Evolutionary conservation across 1,140 invertebrate genomes (phyloP), one percentile per base, ranked within the genome.

Genomic region (Leptopilina clavipes): DNA sequence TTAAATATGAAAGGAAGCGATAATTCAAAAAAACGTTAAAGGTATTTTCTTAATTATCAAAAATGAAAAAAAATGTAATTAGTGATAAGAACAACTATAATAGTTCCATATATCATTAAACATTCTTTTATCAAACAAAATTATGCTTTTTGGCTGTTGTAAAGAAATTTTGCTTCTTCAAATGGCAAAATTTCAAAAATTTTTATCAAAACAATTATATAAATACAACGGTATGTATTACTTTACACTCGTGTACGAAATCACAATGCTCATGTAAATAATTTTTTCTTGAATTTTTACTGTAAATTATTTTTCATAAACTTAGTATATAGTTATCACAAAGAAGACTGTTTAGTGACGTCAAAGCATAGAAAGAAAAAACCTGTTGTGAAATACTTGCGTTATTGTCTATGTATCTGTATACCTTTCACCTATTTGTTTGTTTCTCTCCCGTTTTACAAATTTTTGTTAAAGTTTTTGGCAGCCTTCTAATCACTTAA

Each of bases 261-360:
- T 65, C 25, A 65, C 59, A 65, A 65, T 65, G 59, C 59, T 65
- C 59, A 65, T 65, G 59, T 65, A 65, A 22, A 65, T 65, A 65
- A 65, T 65, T 65, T 31, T 65, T 31, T 65, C 59, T 65, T 65
- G 11, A 65, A 65, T 65, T 65, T 65, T 65, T 65, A 65, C 59
- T 65, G 59, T 65, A 65, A 65, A 65, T 65, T 65, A 65, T 65
- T 65, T 65, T 65, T 65, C 59, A 65, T 65, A 65, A 65, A 65
- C 59, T 65, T 65, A 65, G 59, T 65, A 12, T 31, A 65, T 65
- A 65, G 59, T 65, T 65, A 65, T 65, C 59, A 65, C 59, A 65
- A 65, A 65, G 59, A 65, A 65, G 59, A 65, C 59, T 65, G 59
- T 65, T 65, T 65, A 65, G 59, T 12, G 59, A 65, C 25, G 59